Conservation (phyloP, 2,797 vertebrate genomes). For the Platalea minor region DNA sequence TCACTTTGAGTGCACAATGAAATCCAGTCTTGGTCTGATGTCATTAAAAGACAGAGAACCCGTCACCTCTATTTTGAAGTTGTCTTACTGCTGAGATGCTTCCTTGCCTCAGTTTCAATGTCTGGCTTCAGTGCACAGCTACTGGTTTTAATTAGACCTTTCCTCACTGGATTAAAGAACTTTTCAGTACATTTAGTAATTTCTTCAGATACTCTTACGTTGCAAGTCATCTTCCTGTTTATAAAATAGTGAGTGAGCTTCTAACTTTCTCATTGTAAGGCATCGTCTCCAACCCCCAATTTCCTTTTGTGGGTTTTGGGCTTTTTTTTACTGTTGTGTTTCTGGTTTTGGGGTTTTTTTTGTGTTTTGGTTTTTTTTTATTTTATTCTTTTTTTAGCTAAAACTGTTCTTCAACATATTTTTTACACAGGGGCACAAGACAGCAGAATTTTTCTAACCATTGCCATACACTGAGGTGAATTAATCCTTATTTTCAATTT, state of each 20-base stretch:
- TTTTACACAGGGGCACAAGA: not conserved
- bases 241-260: not conserved
- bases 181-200: not conserved
- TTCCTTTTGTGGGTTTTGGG: not conserved
- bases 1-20: not conserved
- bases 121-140: not conserved
- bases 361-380: too few species aligned
- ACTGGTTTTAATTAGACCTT: not conserved
- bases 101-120: not conserved
- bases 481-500: not conserved
- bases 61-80: not conserved
- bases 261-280: not conserved
- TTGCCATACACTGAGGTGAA: not conserved
- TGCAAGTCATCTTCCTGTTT: not conserved
- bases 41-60: not conserved
- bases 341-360: fast-evolving
- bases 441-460: not conserved
- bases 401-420: not conserved
- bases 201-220: not conserved
- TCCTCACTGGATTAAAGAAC: not conserved
- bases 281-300: not conserved
- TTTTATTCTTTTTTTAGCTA: not conserved
- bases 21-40: not conserved
- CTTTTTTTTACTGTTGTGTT: not conserved
- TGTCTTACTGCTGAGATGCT: not conserved